phyloP scores from a whole-genome alignment of 2,113 vertebrate genomes.

The Psophia crepitans region DNA sequence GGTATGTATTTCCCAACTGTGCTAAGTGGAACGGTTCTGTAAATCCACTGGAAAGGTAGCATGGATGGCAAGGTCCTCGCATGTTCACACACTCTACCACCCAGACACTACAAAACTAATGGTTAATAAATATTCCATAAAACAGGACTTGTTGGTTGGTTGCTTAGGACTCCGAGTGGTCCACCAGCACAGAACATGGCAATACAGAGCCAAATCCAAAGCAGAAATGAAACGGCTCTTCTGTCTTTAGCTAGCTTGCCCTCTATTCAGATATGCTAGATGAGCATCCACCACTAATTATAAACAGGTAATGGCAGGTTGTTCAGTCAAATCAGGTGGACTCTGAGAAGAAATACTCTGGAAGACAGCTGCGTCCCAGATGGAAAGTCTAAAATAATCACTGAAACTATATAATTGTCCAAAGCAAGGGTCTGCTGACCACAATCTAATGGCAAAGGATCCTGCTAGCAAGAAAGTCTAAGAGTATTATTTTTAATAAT shows the following conservation, averaged over 20 bases:
- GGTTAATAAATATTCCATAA: not conserved
- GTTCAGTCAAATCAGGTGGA: not conserved
- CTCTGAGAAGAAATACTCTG: not conserved
- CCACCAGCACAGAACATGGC: not conserved
- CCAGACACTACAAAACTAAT: not conserved
- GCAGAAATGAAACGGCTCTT: not conserved
- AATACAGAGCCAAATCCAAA: not conserved
- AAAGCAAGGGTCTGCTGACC: not conserved
- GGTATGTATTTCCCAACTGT: constrained; percentile 72
- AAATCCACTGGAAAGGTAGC: not conserved
- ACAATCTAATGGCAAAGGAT: not conserved
- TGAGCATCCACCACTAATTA: not conserved
- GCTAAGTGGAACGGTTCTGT: not conserved
- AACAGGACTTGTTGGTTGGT: not conserved
- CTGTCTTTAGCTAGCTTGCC: not conserved
- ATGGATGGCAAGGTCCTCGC: not conserved
- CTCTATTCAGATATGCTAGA: not conserved
- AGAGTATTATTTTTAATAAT: not conserved
- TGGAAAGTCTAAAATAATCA: not conserved
- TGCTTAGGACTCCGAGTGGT: not conserved
- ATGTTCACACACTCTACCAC: not conserved
- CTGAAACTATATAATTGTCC: not conserved
- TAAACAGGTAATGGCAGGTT: not conserved
- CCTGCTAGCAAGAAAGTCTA: not conserved
- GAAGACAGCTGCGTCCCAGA: not conserved